Evolutionary conservation across 92 coral and sea anemone genomes (phyloP).

Genomic region (Pocillopora grandis): DNA sequence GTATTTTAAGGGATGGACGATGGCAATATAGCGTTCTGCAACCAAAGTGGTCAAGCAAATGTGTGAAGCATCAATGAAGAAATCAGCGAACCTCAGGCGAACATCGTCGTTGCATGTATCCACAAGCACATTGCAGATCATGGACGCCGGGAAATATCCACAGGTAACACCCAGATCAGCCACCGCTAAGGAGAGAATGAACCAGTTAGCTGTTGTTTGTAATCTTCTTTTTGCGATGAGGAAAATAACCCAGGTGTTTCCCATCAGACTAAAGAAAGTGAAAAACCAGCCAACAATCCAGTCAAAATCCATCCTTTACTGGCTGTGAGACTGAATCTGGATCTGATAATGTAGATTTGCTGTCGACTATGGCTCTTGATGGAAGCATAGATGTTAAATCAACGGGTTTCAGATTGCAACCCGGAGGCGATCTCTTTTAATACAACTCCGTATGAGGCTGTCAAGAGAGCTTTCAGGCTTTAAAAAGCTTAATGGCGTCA

Average conservation of each 20-base stretch:
- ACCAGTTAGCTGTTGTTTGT: slow-evolving; percentile 34
- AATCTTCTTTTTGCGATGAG: slow-evolving; percentile 17
- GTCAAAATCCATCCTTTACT: background rate
- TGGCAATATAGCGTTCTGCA: slow-evolving; percentile 29
- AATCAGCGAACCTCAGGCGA: slow-evolving; percentile 11
- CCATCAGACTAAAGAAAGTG: background rate
- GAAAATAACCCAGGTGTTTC: slow-evolving; percentile 27
- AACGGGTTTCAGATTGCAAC: no score
- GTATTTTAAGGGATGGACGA: slow-evolving; percentile 24
- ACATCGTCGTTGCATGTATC: background rate
- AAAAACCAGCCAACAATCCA: slow-evolving; percentile 36
- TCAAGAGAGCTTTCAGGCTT: no score
- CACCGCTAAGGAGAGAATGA: slow-evolving; percentile 20
- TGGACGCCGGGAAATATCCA: slow-evolving; percentile 26
- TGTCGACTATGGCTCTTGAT: no score
- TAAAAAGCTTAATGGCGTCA: no score
- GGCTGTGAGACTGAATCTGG: no score
- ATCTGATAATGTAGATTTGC: background rate
- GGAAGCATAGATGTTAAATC: no score
- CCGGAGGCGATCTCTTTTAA: no score
- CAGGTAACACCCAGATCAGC: slow-evolving; percentile 30
- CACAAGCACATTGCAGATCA: slow-evolving; percentile 14
- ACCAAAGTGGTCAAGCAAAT: slow-evolving; percentile 13
- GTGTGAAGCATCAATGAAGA: background rate
- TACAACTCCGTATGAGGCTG: no score